phyloP scores from a whole-genome alignment of 64 coral and sea anemone genomes.

The Stylophora pistillata region DNA sequence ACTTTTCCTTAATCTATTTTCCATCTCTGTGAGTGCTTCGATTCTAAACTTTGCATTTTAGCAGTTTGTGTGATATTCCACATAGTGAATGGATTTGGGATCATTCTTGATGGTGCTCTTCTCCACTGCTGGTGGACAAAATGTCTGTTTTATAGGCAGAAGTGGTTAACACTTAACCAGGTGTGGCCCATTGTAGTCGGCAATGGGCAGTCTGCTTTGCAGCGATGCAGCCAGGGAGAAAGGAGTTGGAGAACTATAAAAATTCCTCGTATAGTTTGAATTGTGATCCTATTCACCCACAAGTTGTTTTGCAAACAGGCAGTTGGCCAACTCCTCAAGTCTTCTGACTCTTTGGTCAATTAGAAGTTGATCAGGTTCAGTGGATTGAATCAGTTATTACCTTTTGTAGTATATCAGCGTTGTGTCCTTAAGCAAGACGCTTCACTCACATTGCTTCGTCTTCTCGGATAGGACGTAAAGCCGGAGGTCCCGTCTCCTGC shows the following conservation, averaged over 20 bases:
- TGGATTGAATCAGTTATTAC: no score
- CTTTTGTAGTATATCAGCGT: no score
- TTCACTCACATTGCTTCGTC: no score
- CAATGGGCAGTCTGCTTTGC: conserved; percentile 4
- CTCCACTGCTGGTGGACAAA: conserved; percentile 95
- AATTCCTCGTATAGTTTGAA: conserved; percentile 81
- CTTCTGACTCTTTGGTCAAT: no score
- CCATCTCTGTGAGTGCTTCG: conserved; percentile 92
- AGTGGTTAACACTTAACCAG: conserved; percentile 90
- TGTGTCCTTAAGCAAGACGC: no score
- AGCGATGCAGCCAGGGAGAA: conserved; percentile 53
- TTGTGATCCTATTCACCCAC: no score
- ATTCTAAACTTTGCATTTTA: conserved; percentile 81
- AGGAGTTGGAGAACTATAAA: conserved; percentile 69
- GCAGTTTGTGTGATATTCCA: conserved; percentile 92
- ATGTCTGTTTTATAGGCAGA: conserved; percentile 89
- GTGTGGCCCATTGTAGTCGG: conserved; percentile 80
- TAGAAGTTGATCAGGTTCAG: no score
- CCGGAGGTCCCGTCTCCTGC: no score
- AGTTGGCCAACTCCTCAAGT: no score
- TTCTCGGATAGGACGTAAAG: no score
- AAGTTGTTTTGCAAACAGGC: no score
- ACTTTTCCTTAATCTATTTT: conserved; percentile 88
- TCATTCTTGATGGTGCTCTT: conserved; percentile 85
- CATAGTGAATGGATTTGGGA: conserved; percentile 93